Evolutionary conservation across 2,797 vertebrate genomes (phyloP), one percentile per base, ranked within the genome.

Genomic region (Arrhamphus sclerolepis): DNA sequence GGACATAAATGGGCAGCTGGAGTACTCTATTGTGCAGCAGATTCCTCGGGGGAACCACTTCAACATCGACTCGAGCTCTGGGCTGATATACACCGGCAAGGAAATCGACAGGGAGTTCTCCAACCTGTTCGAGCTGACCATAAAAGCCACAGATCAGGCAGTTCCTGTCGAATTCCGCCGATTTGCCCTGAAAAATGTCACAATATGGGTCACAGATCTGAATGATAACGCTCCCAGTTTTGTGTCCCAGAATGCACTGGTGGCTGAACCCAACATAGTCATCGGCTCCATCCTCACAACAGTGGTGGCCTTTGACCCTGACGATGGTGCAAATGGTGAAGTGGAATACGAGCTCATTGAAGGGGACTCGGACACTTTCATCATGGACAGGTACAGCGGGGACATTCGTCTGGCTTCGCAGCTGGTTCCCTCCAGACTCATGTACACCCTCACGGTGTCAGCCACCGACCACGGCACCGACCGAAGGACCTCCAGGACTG

Each of bases 41-140:
- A 91, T 93, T 71, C 98, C 98, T 2, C 87, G 97, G 53, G 98
- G 98, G 41, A 93, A 70, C 75, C 95, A 98, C 78, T 99, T 99
- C 78, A 85, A 62, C 56, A 95, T 99, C 11, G 93, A 97, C 31
- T 83, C 94, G 1, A 68, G 84, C 75, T 90, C 91, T 19, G 98
- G 98, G 1, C 93, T 94, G 0, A 92, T 99, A 55, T 95, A 92
- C 66, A 98, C 96, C 6, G 93, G 48, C 17, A 93, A 90, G 16
- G 94, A 96, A 65, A 97, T 99, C 4, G 97, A 99, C 80, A 85
- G 97, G 0, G 98, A 99, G 66, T 98, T 98, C 81, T 95, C 98
- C 50, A 98, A 94, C 43, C 91, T 98, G 64, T 99, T 99, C 34
- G 97, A 98, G 81, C 80, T 99, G 50, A 99, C 96, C 0, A 78